Evolutionary conservation across 2,888 invertebrate genomes (phyloP), one percentile per base, ranked within the genome.

Genomic region (Craniophora ligustri): DNA sequence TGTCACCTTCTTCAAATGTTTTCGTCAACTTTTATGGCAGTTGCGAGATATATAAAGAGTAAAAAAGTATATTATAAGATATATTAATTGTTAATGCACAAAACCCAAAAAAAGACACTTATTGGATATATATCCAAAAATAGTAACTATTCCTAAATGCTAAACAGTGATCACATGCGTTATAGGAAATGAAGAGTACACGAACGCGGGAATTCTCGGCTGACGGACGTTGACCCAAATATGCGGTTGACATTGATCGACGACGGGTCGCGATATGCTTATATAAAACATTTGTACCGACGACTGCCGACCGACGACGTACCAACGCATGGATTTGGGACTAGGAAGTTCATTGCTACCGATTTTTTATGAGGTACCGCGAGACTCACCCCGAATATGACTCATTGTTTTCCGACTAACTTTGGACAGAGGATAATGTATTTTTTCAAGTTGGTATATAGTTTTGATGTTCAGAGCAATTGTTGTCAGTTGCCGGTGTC

Each of bases 221-320:
- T 82, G 86, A 82, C 88, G 89, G 91, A 82, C 91, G 91, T 88
- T 91, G 91, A 92, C 92, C 92, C 80, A 92, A 89, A 92, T 92
- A 91, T 91, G 89, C 87, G 88, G 89, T 86, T 92, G 92, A 92
- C 92, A 92, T 92, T 92, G 92, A 92, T 92, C 92, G 91, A 91
- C 88, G 91, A 89, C 84, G 84, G 84, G 80, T 81, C 87, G 84
- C 86, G 82, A 87, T 88, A 87, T 86, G 85, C 84, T 81, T 81
- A 79, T 84, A 88, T 84, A 85, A 85, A 86, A 84, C 86, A 87
- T 85, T 81, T 79, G 83, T 83, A 75, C 76, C 66, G 58, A 67
- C 65, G 69, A 58, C 53, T 60, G 59, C 58, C 57, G n/a, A n/a
- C n/a, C n/a, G n/a, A n/a, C 49, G 63, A 54, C 60, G 56, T 55